These are phyloP conservation scores for Chelmon rostratus DNA, from an alignment of 2,797 vertebrate species.

Conservation along the genomic window DNA sequence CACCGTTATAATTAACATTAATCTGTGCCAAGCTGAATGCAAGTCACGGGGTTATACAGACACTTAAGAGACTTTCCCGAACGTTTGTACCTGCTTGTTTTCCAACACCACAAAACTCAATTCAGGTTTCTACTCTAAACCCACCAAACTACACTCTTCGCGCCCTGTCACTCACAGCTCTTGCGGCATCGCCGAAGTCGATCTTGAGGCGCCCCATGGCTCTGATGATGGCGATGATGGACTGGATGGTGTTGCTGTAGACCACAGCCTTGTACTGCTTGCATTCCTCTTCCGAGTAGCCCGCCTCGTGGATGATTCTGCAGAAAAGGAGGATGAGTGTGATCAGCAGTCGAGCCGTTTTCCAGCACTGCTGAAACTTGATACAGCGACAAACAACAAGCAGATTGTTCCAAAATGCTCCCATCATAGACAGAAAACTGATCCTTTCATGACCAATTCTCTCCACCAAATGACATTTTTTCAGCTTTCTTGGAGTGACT, in stretches of 20 bases:
- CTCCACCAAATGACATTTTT: background rate
- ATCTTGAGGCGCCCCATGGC: conserved; percentile 99
- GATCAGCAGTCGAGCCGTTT: background rate
- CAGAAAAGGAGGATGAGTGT: background rate
- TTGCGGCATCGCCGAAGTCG: conserved; percentile 92
- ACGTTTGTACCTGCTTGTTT: background rate
- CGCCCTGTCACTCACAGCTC: conserved; percentile 89
- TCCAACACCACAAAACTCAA: background rate
- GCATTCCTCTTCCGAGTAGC: conserved; percentile 98
- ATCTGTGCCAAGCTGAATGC: background rate
- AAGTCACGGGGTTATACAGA: background rate
- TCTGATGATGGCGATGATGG: conserved; percentile 98
- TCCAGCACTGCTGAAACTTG: background rate
- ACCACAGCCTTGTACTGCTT: conserved; percentile 99
- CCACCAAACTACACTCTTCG: background rate
- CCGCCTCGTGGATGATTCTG: conserved; percentile 98
- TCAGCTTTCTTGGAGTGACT: background rate
- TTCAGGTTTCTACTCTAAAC: conserved; percentile 10
- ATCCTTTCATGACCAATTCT: background rate
- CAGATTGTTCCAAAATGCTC: background rate
- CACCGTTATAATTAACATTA: background rate
- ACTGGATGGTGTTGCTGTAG: conserved; percentile 99
- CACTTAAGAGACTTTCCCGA: conserved; percentile 3
- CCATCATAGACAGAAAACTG: background rate
- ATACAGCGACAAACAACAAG: background rate